Conservation (phyloP, 2,888 invertebrate species). For the Dermolepida albohirtum region DNA sequence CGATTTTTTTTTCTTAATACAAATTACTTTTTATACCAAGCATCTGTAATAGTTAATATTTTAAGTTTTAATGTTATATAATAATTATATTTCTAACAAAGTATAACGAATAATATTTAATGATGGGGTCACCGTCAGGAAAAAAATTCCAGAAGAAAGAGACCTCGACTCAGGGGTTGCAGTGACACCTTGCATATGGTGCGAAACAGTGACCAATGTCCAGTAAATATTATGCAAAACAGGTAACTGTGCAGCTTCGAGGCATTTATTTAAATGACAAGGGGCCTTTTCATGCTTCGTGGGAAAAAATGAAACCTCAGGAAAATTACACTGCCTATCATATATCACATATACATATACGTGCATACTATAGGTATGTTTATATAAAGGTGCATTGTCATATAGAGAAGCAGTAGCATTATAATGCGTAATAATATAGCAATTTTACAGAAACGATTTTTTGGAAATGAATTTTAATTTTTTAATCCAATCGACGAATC, state of each 20-base stretch:
- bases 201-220: conserved; percentile 53
- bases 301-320: conserved; percentile 47
- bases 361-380: too few relatives aligned
- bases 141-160: conserved; percentile 39
- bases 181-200: conserved; percentile 48
- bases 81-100: too few relatives aligned
- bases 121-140: conserved; percentile 41
- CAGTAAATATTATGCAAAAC: conserved; percentile 58
- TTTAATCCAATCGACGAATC: too few relatives aligned
- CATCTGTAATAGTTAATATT: too few relatives aligned
- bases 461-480: too few relatives aligned
- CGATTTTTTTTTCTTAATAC: too few relatives aligned
- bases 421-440: too few relatives aligned
- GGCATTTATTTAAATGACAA: conserved; percentile 58
- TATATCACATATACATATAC: conserved; percentile 14
- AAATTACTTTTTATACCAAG: too few relatives aligned
- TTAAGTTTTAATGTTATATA: too few relatives aligned
- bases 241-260: conserved; percentile 54
- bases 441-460: too few relatives aligned
- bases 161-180: conserved; percentile 40
- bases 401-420: too few relatives aligned
- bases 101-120: conserved; percentile 34
- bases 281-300: conserved; percentile 54
- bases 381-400: too few relatives aligned
- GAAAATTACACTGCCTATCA: conserved; percentile 23